These are phyloP conservation scores for Pteromalus puparum DNA, from an alignment of 1,140 invertebrate genomes.

Conservation along the genomic window DNA sequence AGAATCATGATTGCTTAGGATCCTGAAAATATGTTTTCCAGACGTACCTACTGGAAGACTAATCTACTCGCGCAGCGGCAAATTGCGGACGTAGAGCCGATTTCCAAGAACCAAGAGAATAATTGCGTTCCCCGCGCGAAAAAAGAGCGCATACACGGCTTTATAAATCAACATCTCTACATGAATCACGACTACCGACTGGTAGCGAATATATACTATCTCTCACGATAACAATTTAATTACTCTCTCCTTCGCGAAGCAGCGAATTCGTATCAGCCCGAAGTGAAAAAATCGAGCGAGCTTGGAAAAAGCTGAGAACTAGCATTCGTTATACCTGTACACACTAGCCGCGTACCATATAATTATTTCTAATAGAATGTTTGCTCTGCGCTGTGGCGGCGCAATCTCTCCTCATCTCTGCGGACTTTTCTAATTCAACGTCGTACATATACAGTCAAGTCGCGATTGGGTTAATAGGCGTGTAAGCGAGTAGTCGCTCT, in stretches of 20 bases:
- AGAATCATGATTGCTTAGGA: too few species aligned
- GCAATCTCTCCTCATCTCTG: not conserved
- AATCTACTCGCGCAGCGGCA: too few species aligned
- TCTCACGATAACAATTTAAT: not conserved
- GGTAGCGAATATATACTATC: not conserved
- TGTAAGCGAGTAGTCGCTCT: conserved; percentile 60
- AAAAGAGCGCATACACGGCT: not conserved
- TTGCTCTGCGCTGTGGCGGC: not conserved
- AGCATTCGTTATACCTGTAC: not conserved
- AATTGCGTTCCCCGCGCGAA: not conserved
- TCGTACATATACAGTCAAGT: conserved; percentile 29
- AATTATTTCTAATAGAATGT: conserved; percentile 16
- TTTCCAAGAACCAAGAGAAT: not conserved
- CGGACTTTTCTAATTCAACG: not conserved
- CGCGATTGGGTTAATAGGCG: conserved; percentile 62
- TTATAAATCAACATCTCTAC: not conserved
- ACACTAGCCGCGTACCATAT: not conserved
- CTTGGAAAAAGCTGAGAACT: not conserved
- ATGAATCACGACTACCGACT: not conserved
- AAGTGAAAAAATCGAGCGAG: not conserved
- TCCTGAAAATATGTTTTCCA: too few species aligned
- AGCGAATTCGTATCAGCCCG: too few species aligned
- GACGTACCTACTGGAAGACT: too few species aligned
- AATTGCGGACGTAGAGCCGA: too few species aligned
- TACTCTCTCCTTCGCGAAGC: not conserved